phyloP scores from a whole-genome alignment of 2,888 invertebrate species.

The Rhynchonema sp. region DNA sequence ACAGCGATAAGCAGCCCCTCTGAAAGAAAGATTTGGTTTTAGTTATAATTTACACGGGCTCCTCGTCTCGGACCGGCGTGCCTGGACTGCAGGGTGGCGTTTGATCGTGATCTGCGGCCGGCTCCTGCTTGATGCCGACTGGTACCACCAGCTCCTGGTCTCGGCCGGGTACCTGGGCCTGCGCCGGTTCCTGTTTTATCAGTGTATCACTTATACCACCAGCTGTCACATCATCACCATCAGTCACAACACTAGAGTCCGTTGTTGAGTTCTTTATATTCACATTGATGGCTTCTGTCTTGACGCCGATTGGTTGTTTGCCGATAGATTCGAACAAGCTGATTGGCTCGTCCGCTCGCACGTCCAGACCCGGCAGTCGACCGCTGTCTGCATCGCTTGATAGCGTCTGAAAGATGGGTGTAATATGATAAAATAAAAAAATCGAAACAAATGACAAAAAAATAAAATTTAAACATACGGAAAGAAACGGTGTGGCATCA shows the following conservation, averaged over 20 bases:
- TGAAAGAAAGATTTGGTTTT: too few relatives aligned
- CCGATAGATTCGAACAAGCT: neutral
- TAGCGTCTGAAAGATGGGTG: too few relatives aligned
- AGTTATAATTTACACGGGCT: too few relatives aligned
- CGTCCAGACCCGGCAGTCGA: neutral
- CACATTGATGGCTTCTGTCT: neutral
- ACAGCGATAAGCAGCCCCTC: too few relatives aligned
- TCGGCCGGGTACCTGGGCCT: neutral
- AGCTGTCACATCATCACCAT: neutral
- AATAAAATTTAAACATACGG: neutral
- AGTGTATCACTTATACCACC: neutral
- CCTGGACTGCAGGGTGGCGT: neutral
- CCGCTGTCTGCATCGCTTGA: too few relatives aligned
- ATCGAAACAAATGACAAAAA: too few relatives aligned
- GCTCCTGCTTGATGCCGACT: neutral
- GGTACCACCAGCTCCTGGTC: neutral
- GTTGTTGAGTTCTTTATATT: neutral
- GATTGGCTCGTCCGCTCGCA: neutral
- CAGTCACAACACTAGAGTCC: neutral
- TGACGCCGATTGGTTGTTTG: neutral
- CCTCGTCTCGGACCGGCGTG: constrained; percentile 3
- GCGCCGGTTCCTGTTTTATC: neutral
- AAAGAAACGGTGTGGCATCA: neutral
- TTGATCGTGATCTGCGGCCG: neutral
- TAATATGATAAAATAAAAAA: too few relatives aligned